Conservation (phyloP, 2,113 vertebrate species). For the Promerops cafer region DNA sequence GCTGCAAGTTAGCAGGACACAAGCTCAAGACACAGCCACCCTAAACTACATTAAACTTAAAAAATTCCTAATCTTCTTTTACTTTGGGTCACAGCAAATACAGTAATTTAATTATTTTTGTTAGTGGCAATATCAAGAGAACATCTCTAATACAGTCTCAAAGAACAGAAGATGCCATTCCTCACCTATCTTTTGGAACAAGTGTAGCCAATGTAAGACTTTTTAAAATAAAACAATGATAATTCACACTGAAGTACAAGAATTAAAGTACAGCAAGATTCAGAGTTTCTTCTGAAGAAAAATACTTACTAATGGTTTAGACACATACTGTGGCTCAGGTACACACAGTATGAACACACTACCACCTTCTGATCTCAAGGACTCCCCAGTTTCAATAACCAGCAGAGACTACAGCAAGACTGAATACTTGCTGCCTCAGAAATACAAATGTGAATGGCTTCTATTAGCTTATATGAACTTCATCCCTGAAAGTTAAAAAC, state of each 20-base stretch:
- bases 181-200: not conserved
- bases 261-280: not conserved
- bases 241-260: not conserved
- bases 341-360: not conserved
- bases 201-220: not conserved
- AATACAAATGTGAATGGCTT: not conserved
- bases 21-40: not conserved
- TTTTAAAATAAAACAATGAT: not conserved
- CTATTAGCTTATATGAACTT: not conserved
- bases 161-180: not conserved
- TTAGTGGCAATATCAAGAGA: not conserved
- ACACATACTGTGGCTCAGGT: not conserved
- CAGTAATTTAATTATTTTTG: not conserved
- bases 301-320: not conserved
- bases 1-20: not conserved
- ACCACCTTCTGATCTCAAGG: not conserved
- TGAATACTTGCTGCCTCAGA: not conserved
- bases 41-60: not conserved
- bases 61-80: not conserved
- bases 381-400: not conserved
- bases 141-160: not conserved
- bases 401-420: not conserved
- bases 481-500: not conserved
- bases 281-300: not conserved
- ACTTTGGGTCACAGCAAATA: not conserved